phyloP scores from a whole-genome alignment of 1,140 invertebrate genomes.

The Habropoda laboriosa region DNA sequence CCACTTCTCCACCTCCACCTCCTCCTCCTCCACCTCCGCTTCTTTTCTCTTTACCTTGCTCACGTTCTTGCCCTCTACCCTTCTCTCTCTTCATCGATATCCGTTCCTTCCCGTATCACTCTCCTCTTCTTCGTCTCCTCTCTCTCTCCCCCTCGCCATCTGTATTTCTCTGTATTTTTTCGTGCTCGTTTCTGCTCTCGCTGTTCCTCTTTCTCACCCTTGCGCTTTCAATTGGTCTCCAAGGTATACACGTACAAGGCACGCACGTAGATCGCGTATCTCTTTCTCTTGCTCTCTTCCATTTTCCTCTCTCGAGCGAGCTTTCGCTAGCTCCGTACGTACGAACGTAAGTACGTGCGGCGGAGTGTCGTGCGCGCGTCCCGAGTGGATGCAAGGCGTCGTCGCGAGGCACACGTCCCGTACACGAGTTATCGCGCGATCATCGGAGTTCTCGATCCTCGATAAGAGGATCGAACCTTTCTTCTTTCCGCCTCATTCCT shows the following conservation, averaged over 20 bases:
- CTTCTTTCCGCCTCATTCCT: background rate
- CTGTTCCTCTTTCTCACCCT: slow-evolving; percentile 17
- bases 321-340: slow-evolving; percentile 46
- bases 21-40: slow-evolving; percentile 59
- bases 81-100: slow-evolving; percentile 3
- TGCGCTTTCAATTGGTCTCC: slow-evolving; percentile 33
- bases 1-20: slow-evolving; percentile 61
- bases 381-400: slow-evolving; percentile 52
- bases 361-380: slow-evolving; percentile 54
- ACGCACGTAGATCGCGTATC: slow-evolving; percentile 13
- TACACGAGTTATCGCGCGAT: slow-evolving; percentile 39
- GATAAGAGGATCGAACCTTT: background rate
- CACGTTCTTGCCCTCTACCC: slow-evolving; percentile 35
- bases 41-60: slow-evolving; percentile 57
- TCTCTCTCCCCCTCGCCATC: background rate
- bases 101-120: background rate
- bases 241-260: background rate
- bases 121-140: background rate
- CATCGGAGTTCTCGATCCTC: slow-evolving; percentile 10
- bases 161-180: background rate
- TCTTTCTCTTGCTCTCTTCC: slow-evolving; percentile 19
- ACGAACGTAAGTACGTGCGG: slow-evolving; percentile 39
- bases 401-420: slow-evolving; percentile 43
- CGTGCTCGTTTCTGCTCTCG: background rate
- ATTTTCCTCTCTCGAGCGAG: slow-evolving; percentile 40